Percentiles rank a stretch among this genome's conserved stretches.
These are phyloP conservation scores for Pantala flavescens DNA, from an alignment of 1,140 invertebrate genomes.

Conservation along the genomic window DNA sequence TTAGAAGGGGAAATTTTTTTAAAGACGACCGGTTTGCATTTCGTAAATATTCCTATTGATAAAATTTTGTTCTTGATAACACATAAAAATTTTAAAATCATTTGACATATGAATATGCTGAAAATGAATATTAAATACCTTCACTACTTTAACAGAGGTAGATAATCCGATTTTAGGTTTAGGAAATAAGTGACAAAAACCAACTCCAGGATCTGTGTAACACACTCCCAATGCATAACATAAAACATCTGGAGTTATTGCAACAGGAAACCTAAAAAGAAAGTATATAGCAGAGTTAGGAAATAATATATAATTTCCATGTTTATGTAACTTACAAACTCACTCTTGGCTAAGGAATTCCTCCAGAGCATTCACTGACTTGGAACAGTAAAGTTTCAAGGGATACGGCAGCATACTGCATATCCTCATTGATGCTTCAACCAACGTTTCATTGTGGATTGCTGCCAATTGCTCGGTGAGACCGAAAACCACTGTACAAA, in stretches of 20 bases:
- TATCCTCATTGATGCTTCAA: constrained; percentile 25
- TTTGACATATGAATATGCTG: no score
- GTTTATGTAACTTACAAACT: background rate
- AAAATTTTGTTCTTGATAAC: background rate
- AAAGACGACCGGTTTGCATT: background rate
- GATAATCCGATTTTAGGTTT: constrained; percentile 16
- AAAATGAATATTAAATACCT: constrained; percentile 18
- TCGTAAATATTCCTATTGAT: background rate
- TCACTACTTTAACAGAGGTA: constrained; percentile 11
- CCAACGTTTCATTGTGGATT: constrained; percentile 30
- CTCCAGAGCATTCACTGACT: constrained; percentile 15
- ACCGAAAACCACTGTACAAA: constrained; percentile 29
- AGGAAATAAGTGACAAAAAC: constrained; percentile 22
- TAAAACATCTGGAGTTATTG: constrained; percentile 28
- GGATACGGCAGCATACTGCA: constrained; percentile 27
- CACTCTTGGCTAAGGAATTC: constrained; percentile 15
- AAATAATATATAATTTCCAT: background rate
- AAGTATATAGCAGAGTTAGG: constrained; percentile 21
- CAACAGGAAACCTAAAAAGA: constrained; percentile 16
- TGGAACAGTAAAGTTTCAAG: background rate
- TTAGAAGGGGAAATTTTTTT: background rate
- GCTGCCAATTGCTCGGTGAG: constrained; percentile 29
- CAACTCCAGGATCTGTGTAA: constrained; percentile 23
- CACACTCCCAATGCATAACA: constrained; percentile 30
- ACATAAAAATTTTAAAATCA: background rate